Conservation (phyloP, 2,113 vertebrate genomes). For the Fregetta grallaria region DNA sequence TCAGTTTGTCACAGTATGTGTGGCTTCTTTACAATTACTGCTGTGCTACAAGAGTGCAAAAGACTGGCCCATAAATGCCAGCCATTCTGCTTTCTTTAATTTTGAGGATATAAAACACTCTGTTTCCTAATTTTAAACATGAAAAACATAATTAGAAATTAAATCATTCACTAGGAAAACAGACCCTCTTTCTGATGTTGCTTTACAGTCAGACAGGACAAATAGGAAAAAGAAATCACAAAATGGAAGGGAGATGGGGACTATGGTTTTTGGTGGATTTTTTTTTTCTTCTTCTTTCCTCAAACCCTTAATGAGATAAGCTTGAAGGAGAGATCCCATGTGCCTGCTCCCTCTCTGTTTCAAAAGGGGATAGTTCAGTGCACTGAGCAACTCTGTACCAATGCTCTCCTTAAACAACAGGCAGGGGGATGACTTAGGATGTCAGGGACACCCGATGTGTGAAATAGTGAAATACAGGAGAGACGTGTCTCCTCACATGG, state of each 20-base stretch:
- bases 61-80: background rate
- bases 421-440: background rate
- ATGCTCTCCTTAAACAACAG: fast-evolving
- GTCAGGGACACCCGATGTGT: background rate
- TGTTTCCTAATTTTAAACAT: background rate
- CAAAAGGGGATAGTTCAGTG: background rate
- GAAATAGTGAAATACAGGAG: background rate
- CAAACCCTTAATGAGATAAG: background rate
- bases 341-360: background rate
- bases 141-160: background rate
- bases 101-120: background rate
- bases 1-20: slow-evolving; percentile 26
- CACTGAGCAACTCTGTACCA: background rate
- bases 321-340: background rate
- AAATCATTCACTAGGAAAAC: background rate
- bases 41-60: background rate
- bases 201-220: background rate
- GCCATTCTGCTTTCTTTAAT: background rate
- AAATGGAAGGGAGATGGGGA: background rate
- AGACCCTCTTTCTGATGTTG: background rate
- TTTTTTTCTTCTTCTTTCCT: background rate
- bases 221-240: background rate
- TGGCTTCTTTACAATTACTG: slow-evolving; percentile 3
- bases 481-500: background rate
- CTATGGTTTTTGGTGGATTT: background rate